A percentile compares a stretch with the other conserved stretches of the same genome.
These are phyloP conservation scores for Drosophila anomelani DNA, from an alignment of 2,888 invertebrate species.

Conservation along the genomic window DNA sequence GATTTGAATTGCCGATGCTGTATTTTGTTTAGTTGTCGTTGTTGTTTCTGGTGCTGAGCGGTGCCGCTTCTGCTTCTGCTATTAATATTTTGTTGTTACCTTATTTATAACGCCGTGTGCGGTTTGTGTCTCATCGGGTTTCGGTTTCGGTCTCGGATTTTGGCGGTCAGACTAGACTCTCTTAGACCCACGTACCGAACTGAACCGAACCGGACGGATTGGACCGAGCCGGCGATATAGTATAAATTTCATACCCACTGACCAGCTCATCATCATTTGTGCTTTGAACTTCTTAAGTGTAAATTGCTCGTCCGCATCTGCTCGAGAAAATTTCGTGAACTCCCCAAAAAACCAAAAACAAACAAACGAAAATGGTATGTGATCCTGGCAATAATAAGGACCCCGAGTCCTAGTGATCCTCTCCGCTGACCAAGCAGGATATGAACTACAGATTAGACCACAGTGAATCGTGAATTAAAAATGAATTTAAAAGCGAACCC, in stretches of 20 bases:
- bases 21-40: slow-evolving; percentile 44
- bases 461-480: slow-evolving; percentile 18
- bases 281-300: slow-evolving; percentile 83
- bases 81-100: slow-evolving; percentile 59
- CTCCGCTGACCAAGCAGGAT: slow-evolving; percentile 28
- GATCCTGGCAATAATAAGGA: slow-evolving; percentile 41
- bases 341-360: slow-evolving; percentile 7
- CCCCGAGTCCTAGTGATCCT: slow-evolving; percentile 19
- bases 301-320: slow-evolving; percentile 73
- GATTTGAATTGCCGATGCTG: slow-evolving; percentile 75
- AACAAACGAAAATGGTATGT: slow-evolving; percentile 55
- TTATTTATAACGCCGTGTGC: slow-evolving; percentile 64
- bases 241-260: slow-evolving; percentile 83
- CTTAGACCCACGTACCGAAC: slow-evolving; percentile 75
- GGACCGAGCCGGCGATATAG: slow-evolving; percentile 71
- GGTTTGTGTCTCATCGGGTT: slow-evolving; percentile 66
- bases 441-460: not conserved
- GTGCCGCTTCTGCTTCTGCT: slow-evolving; percentile 43
- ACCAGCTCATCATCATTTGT: slow-evolving; percentile 84
- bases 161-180: slow-evolving; percentile 73
- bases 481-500: slow-evolving; percentile 15
- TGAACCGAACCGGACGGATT: slow-evolving; percentile 62
- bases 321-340: slow-evolving; percentile 71
- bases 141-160: slow-evolving; percentile 53
- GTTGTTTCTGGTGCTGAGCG: slow-evolving; percentile 67